Percentiles rank a stretch among this genome's conserved stretches.
Evolutionary conservation across 2,888 invertebrate species (phyloP).

Genomic region (Calliopum simillimum): DNA sequence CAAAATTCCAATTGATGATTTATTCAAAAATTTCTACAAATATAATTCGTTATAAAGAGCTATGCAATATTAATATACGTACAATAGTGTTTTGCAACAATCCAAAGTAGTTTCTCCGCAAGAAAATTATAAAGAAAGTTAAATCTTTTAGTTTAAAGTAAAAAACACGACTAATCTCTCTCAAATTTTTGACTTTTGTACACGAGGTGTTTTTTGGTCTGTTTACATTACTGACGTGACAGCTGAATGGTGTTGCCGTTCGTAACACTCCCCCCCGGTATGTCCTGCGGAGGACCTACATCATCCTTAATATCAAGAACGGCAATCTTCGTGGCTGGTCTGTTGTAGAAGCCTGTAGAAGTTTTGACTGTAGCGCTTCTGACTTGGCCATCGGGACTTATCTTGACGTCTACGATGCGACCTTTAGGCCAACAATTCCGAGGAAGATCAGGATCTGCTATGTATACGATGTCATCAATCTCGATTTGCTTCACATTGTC

Average conservation of each 20-base stretch:
- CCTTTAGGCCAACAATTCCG: conserved; percentile 1
- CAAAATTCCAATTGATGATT: no score
- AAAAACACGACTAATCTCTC: no score
- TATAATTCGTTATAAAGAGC: no score
- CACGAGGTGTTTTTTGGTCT: no score
- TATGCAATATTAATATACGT: no score
- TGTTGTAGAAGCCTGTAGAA: conserved; percentile 25
- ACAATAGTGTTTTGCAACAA: no score
- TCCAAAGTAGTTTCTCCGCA: no score
- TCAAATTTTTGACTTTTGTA: no score
- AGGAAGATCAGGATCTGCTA: conserved; percentile 35
- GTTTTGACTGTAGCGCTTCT: conserved; percentile 21
- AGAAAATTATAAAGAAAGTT: no score
- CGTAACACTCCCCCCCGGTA: conserved; percentile 30
- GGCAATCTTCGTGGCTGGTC: conserved; percentile 39
- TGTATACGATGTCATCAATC: conserved; percentile 39
- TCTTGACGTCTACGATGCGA: background rate
- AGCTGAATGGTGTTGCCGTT: conserved; percentile 1
- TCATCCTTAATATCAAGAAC: conserved; percentile 33
- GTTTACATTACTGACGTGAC: no score
- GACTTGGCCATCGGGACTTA: conserved; percentile 1
- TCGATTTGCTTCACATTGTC: conserved; percentile 28
- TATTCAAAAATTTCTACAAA: no score
- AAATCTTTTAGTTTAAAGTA: no score
- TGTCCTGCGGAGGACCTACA: conserved; percentile 36